phyloP scores from a whole-genome alignment of 1,140 invertebrate species.

The Elysia chlorotica region DNA sequence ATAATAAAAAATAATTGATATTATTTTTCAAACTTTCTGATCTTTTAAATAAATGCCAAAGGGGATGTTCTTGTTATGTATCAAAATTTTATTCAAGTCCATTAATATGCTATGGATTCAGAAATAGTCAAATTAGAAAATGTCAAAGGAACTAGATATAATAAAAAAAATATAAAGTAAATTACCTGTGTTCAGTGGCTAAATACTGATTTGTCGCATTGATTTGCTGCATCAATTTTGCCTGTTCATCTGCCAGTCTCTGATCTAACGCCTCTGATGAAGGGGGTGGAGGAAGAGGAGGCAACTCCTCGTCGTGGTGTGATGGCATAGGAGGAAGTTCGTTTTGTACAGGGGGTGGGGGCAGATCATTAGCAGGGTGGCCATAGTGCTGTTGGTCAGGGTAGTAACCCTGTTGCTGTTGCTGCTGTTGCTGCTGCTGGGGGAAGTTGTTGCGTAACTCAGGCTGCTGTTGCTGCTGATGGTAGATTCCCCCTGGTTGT shows the following conservation, averaged over 20 bases:
- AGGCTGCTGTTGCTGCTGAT: conserved; percentile 5
- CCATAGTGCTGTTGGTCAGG: not conserved
- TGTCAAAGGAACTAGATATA: too few species aligned
- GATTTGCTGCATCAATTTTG: conserved; percentile 31
- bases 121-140: too few species aligned
- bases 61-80: too few species aligned
- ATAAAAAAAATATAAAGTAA: too few species aligned
- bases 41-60: too few species aligned
- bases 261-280: conserved; percentile 38
- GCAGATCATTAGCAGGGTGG: conserved; percentile 18
- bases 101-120: too few species aligned
- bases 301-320: conserved; percentile 48
- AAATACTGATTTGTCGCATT: conserved; percentile 18
- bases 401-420: not conserved
- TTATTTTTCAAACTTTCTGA: too few species aligned
- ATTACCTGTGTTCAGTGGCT: not conserved
- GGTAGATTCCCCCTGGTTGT: not conserved
- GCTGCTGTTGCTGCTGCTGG: too few species aligned
- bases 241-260: conserved; percentile 38
- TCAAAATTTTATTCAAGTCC: too few species aligned
- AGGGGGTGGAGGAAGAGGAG: conserved; percentile 51
- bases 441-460: not conserved
- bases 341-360: conserved; percentile 31
- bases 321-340: conserved; percentile 45
- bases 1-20: too few species aligned